Evolutionary conservation across 2,888 invertebrate genomes (phyloP), one percentile per base, ranked within the genome.

Genomic region (Epinotia demarniana): DNA sequence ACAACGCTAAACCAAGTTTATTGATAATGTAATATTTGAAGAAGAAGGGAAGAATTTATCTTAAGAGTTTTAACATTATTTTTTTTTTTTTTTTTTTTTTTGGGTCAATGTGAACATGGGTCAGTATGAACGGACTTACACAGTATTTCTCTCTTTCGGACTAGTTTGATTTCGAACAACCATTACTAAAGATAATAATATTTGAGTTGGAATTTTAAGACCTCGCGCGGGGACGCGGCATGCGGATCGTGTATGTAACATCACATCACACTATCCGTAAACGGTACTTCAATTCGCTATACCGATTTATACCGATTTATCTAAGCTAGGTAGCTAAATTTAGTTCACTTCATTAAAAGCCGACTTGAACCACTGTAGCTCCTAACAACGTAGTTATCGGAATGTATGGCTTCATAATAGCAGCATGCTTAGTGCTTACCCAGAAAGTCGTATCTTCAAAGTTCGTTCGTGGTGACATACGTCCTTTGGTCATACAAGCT

Each of bases 281-380:
- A 49, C 16, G 13, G 16, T 16, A 4, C 16, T 16, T 5, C 4
- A 49, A 16, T 49, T 49, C 4, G 16, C 49, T 49, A 49, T 49
- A 49, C 49, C 49, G 5, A 13, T 49, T 49, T 13, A 16, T 49
- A n/a, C n/a, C n/a, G n/a, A n/a, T n/a, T n/a, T n/a, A 46, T 12
- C 46, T 13, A 46, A 13, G 46, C 46, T 13, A 49, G 16, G n/a
- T 33, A n/a, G 39, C 2, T 63, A 43, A 19, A 63, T 68, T 74
- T 64, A 70, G 70, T 70, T n/a, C 58, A 64, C 74, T 74, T 63
- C 71, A 66, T 75, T 71, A 71, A 53, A 69, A 6, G n/a, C 58
- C 49, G 39, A 60, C 53, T 66, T 23, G 16, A 75, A 75, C 53
- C 3, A 57, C 57, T 58, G 66, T 66, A 39, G n/a, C 62, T 18